Conservation (phyloP, 2,888 invertebrate species). For the Pseudococcus viburni region DNA sequence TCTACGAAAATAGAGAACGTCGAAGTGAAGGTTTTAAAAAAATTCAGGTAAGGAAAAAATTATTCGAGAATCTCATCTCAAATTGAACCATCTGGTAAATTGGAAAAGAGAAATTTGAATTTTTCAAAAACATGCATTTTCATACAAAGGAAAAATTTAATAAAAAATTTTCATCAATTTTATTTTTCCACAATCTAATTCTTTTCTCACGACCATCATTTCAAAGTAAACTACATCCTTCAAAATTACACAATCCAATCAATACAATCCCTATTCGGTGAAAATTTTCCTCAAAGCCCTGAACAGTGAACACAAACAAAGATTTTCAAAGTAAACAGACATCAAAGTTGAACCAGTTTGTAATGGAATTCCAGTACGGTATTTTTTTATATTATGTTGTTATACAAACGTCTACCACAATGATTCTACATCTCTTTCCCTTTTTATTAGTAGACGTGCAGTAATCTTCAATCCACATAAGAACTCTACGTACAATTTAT, state of each 20-base stretch:
- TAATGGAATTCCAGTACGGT: slow-evolving; percentile 32
- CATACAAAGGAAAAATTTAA: too few relatives aligned
- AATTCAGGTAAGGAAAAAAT: too few relatives aligned
- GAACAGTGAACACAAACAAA: neutral
- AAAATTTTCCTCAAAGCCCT: neutral
- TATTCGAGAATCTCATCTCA: too few relatives aligned
- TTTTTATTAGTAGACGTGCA: slow-evolving; percentile 43
- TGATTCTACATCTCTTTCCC: slow-evolving; percentile 13
- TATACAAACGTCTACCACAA: slow-evolving; percentile 10
- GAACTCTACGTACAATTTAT: slow-evolving; percentile 49
- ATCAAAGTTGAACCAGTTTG: neutral
- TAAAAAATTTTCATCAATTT: too few relatives aligned
- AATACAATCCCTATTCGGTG: neutral
- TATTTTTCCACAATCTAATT: too few relatives aligned
- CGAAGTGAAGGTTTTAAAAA: neutral
- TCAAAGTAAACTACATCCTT: too few relatives aligned
- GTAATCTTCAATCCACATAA: slow-evolving; percentile 32
- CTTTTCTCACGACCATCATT: too few relatives aligned
- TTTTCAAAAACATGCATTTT: too few relatives aligned
- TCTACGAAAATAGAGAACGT: neutral
- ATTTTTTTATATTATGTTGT: slow-evolving; percentile 21
- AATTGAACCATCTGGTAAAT: too few relatives aligned
- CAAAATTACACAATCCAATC: too few relatives aligned
- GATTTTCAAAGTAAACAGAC: slow-evolving; percentile 40
- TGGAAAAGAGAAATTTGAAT: too few relatives aligned